phyloP scores from a whole-genome alignment of 2,113 vertebrate species.

The Sus scrofa region T2T-Sscrofa CM000826.6:31725501-31726000 shows the following conservation, averaged over 20 bases:
- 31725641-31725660: neutral
- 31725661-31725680: neutral
- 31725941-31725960: neutral
- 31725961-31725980: neutral
- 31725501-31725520: neutral
- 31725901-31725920: neutral
- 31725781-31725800: conserved; percentile 4
- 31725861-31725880: neutral
- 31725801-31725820: neutral
- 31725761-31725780: neutral
- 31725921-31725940: neutral
- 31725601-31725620: neutral
- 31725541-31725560: neutral
- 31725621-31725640: neutral
- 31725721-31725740: neutral
- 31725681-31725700: accelerated
- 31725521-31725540: neutral
- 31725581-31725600: neutral
- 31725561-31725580: neutral
- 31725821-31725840: conserved; percentile 38
- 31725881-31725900: neutral
- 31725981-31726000: conserved; percentile 43
- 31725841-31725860: neutral
- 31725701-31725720: neutral
- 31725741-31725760: conserved; percentile 12